These are phyloP conservation scores for Acrobasis suavella DNA, from an alignment of 2,888 invertebrate species.

Conservation along the genomic window DNA sequence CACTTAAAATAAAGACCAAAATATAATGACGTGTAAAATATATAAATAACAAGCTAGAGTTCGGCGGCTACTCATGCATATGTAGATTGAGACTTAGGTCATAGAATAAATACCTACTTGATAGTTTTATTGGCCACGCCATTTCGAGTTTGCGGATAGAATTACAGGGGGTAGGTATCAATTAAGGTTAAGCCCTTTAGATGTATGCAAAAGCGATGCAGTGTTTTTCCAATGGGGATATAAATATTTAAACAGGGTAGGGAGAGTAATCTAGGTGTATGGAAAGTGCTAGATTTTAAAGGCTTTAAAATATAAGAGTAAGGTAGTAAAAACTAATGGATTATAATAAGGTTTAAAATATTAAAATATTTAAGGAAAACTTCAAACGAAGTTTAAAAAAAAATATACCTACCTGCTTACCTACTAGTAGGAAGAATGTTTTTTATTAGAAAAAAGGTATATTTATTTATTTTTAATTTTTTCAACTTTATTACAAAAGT, in stretches of 20 bases:
- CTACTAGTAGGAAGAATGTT: too few relatives aligned
- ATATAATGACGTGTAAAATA: slow-evolving; percentile 43
- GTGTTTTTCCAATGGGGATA: slow-evolving; percentile 8
- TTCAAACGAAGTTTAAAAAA: too few relatives aligned
- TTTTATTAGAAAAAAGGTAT: too few relatives aligned
- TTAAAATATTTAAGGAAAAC: too few relatives aligned
- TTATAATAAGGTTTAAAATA: too few relatives aligned
- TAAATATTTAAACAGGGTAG: slow-evolving; percentile 21
- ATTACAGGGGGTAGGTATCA: slow-evolving; percentile 24
- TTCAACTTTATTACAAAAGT: too few relatives aligned
- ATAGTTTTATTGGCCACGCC: slow-evolving; percentile 43
- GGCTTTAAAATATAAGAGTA: too few relatives aligned
- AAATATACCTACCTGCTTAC: too few relatives aligned
- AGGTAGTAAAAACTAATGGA: too few relatives aligned
- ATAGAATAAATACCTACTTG: slow-evolving; percentile 59
- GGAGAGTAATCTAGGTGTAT: slow-evolving; percentile 7
- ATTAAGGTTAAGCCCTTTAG: slow-evolving; percentile 22
- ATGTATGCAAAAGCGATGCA: slow-evolving; percentile 20
- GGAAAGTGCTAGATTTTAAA: neutral
- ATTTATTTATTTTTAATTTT: too few relatives aligned
- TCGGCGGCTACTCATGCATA: slow-evolving; percentile 73
- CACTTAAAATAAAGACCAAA: slow-evolving; percentile 51
- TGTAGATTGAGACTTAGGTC: slow-evolving; percentile 76
- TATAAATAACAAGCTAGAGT: slow-evolving; percentile 58
- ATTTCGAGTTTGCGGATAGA: slow-evolving; percentile 28